Evolutionary conservation across 2,888 invertebrate genomes (phyloP), one percentile per base, ranked within the genome.

Genomic region (Lymantria dispar): DNA sequence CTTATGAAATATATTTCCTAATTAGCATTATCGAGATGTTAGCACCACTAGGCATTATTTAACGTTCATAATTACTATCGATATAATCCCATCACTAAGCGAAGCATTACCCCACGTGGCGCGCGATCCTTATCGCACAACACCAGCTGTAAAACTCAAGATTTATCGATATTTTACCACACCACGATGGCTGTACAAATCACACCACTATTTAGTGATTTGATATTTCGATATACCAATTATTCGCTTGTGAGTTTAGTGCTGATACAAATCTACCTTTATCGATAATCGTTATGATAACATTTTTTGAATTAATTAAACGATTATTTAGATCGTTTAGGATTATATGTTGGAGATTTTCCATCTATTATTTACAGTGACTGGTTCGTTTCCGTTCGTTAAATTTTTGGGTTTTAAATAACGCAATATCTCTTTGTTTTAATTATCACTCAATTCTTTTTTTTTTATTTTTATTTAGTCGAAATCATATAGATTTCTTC

Each of bases 71-170:
- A 65, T 52, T 54, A 65, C 45, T 48, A 69, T 66, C 69, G 67
- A 61, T 51, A 54, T 50, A 31, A 49, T 49, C 65, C 56, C 84
- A 76, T 62, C 83, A 72, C 84, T 83, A 78, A 70, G 50, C 77
- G 33, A 33, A 68, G 80, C 78, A 75, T 52, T 69, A 77, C 89
- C 89, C 88, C 89, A 88, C 89, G 88, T 89, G 90, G 88, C 77
- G 84, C 68, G 75, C 74, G 90, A 90, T 90, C 77, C 80, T 85
- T 90, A 90, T 90, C 89, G 71, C 63, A 59, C 69, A 66, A 73
- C 79, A 76, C 84, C 87, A 86, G 88, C 89, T 90, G 91, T 91
- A 89, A 90, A 91, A 88, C 87, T 81, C 74, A 84, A 85, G 87
- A 90, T 91, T 90, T 91, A 91, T 90, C 87, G 89, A 84, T 83